Evolutionary conservation across 2,888 invertebrate species (phyloP), one percentile per base, ranked within the genome.

Genomic region (Cancer borealis): DNA sequence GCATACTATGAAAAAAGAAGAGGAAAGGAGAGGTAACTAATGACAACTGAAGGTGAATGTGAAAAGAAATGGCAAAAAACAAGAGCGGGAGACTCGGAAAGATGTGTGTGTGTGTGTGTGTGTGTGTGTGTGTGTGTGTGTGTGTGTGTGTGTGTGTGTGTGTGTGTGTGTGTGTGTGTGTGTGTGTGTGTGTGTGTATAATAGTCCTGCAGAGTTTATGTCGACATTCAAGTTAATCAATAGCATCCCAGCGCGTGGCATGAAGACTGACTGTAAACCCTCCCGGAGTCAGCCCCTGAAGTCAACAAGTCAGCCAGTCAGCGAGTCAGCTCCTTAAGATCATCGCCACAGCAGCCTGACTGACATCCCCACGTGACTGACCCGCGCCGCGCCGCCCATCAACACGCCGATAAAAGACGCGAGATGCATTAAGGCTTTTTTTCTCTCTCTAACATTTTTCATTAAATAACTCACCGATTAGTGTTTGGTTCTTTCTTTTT

Each of bases 361-460:
- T 66, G 66, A 66, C 88, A 46, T 88, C 88, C 30, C 17, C 46
- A 45, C 88, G 39, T 88, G 88, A 88, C 46, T 46, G 14, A 46
- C 17, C 39, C 21, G 39, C 88, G 17, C 39, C 46, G 39, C 88
- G 6, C 39, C 30, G 17, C 46, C 14, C 46, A 45, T 88, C 21
- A 45, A 88, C 88, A 46, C 46, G 17, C n/a, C 88, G 5, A 21
- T 21, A 17, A 46, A 21, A 66, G 21, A 66, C 21, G 66, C n/a
- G 6, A 66, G 66, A 66, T n/a, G 21, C 66, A 66, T 66, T 66
- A n/a, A n/a, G 6, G 10, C 14, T 66, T 30, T 91, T 26, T 14
- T 14, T 73, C 21, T 46, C 8, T 45, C 21, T 6, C 39, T 47
- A 39, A 26, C 39, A n/a, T 14, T 91, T 21, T 91, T 12, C 66